Evolutionary conservation across 1,140 invertebrate species (phyloP), one percentile per base, ranked within the genome.

Genomic region (Cepaea nemoralis): DNA sequence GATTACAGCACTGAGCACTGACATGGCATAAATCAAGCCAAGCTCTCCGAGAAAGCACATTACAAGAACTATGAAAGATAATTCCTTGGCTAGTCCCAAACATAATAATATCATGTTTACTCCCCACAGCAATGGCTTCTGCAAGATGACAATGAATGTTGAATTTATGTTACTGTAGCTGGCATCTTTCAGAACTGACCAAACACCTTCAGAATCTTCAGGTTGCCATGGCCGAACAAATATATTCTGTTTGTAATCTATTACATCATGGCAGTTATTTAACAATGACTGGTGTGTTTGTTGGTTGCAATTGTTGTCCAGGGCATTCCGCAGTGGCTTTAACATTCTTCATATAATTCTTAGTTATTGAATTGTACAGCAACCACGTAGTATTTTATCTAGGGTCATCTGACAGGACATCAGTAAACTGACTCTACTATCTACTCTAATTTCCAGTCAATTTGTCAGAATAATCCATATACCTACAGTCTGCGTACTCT

Each of bases 91-190:
- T 42, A 76, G 16, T 16, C 69, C 45, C 22, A 73, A 19, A 27
- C 45, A 31, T 16, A 83, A 19, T 0, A 42, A 1, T 3, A 79
- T 19, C 24, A 59, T 39, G 5, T 31, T 45, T 37, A 74, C 33
- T 19, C 70, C 63, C 12, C 50, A 78, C n/a, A 82, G 14, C 37
- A 39, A 40, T 42, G 39, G 19, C 59, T 59, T 76, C n/a, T 35
- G n/a, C 27, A 76, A 59, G 16, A 39, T 37, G n/a, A 84, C 59
- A 14, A 35, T n/a, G 59, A 84, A 86, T 1, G 83, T 78, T n/a
- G 82, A 66, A n/a, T 66, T 77, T 33, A 86, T 33, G 55, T 86
- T 86, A 55, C 83, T 86, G 48, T 80, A 84, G 33, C 83, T 86
- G 12, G 73, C 83, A 24, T 86, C 85, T 37, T 80, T 76, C 40